Evolutionary conservation across 2,797 vertebrate genomes (phyloP), one percentile per base, ranked within the genome.

Genomic region (Siniperca obscura): DNA sequence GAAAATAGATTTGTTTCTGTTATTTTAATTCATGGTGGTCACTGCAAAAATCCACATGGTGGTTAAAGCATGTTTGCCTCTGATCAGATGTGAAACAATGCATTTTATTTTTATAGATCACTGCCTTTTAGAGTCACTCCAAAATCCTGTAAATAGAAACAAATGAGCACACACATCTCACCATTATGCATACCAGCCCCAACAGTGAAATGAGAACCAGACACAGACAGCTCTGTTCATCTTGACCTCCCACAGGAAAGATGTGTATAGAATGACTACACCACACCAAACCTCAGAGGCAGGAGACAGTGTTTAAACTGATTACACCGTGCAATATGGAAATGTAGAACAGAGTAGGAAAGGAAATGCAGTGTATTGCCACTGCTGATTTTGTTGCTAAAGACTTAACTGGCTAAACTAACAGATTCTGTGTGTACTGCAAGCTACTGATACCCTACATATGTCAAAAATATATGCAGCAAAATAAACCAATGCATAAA

Each of bases 161-260:
- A 46, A 69, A 62, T 65, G 16, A 52, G 55, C 34, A 76, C 42
- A 70, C 56, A 60, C 36, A 56, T 38, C 76, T 55, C 67, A 81
- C 52, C 61, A 21, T 40, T 5, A 44, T 30, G 21, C 79, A 64
- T 53, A 59, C 70, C 48, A 48, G 19, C 42, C 5, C 72, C 42
- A 82, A 60, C 70, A 72, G 42, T n/a, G 19, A 69, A 73, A 70
- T n/a, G 3, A 69, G 36, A 81, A 50, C 38, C 19, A 30, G 55
- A 83, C 76, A 79, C 66, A 70, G 65, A 66, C 53, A 55, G 70
- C 69, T 84, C 77, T 86, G 81, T 82, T 72, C 75, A 52, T 70
- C 65, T 62, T 46, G 38, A 53, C 65, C 71, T 70, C 46, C 34
- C 66, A 81, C 78, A 53, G 75, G 25, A 72, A 48, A 40, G 40